These are phyloP conservation scores for Oophaga pumilio DNA, from an alignment of 2,113 vertebrate species.

Conservation along the genomic window DNA sequence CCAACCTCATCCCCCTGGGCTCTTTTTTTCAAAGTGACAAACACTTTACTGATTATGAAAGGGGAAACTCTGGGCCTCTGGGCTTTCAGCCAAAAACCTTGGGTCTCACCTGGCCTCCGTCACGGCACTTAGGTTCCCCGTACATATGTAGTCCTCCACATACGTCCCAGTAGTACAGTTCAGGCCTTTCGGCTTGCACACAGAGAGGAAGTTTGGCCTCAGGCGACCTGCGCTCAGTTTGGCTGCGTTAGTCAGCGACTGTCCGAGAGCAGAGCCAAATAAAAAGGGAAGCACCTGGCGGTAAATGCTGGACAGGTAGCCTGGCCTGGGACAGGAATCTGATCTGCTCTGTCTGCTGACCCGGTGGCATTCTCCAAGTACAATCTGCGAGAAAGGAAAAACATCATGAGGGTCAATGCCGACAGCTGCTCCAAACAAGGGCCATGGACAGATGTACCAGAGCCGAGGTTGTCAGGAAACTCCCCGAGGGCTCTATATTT, in stretches of 20 bases:
- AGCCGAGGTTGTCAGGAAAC: not conserved
- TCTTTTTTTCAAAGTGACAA: not conserved
- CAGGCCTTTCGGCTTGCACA: constrained; percentile 73
- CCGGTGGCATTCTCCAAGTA: constrained; percentile 72
- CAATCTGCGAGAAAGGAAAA: constrained; percentile 66
- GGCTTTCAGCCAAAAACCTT: not conserved
- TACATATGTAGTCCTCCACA: constrained; percentile 68
- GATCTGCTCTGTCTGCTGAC: constrained; percentile 67
- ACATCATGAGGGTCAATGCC: not conserved
- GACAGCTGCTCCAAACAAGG: not conserved
- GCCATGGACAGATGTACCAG: not conserved
- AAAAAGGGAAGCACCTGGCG: constrained; percentile 83
- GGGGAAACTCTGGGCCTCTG: not conserved
- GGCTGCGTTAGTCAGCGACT: constrained; percentile 80
- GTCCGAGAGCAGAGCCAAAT: constrained; percentile 77
- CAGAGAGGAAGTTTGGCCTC: constrained; percentile 74
- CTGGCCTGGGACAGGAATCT: constrained; percentile 62
- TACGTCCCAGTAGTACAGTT: constrained; percentile 62
- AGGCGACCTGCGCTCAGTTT: constrained; percentile 77
- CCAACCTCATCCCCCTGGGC: not conserved
- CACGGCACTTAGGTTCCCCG: constrained; percentile 55
- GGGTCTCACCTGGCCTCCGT: constrained; percentile 73
- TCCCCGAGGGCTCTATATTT: not conserved
- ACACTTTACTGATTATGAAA: not conserved
- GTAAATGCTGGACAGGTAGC: constrained; percentile 74